A percentile compares a stretch with the other conserved stretches of the same genome.
These are phyloP conservation scores for Herpailurus yagouaroundi DNA, from an alignment of 2,113 vertebrate species.

Conservation along the genomic window DNA sequence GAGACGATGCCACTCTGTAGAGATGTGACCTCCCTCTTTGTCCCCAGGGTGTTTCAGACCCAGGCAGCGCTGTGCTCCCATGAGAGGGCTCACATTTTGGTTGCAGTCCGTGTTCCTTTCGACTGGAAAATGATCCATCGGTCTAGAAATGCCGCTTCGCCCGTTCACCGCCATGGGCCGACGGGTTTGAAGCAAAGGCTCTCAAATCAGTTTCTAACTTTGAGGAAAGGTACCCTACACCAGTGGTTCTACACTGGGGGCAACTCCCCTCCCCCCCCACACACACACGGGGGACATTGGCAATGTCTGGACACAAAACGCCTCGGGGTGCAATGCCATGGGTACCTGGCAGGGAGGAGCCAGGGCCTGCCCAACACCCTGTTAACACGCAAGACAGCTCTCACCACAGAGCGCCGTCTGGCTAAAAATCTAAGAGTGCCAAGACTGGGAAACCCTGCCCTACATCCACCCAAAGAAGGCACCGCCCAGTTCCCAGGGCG, in stretches of 20 bases:
- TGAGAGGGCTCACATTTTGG: not conserved
- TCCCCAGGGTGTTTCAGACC: not conserved
- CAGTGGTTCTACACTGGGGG: not conserved
- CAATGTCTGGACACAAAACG: not conserved
- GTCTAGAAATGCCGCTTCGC: not conserved
- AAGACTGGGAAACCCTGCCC: not conserved
- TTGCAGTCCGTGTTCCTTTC: not conserved
- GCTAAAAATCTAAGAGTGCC: fast-evolving
- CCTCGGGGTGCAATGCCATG: no score
- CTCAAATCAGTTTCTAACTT: not conserved
- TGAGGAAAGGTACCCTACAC: not conserved
- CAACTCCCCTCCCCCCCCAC: no score
- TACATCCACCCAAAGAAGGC: fast-evolving
- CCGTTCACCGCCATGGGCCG: not conserved
- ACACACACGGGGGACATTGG: not conserved
- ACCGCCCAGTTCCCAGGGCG: not conserved
- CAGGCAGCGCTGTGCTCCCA: not conserved
- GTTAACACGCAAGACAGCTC: no score
- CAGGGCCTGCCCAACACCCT: no score
- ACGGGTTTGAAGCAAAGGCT: not conserved
- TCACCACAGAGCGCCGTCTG: fast-evolving
- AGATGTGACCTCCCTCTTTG: not conserved
- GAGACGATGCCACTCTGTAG: fast-evolving
- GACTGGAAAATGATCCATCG: not conserved
- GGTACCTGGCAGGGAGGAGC: not conserved